phyloP scores from a whole-genome alignment of 2,113 vertebrate genomes.

The Gymnarchus niloticus region DNA sequence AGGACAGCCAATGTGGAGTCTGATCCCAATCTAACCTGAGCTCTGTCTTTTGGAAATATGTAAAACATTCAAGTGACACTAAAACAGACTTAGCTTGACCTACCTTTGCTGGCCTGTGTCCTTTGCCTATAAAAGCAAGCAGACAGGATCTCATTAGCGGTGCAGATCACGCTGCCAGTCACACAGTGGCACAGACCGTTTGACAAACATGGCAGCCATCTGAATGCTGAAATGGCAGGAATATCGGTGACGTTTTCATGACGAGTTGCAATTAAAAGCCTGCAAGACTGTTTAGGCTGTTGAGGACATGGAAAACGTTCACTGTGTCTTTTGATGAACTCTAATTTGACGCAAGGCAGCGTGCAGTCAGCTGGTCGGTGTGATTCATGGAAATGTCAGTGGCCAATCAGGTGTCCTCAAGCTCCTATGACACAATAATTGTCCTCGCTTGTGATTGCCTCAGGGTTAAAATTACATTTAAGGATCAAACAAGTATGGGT shows the following conservation, averaged over 20 bases:
- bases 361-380: neutral
- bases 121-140: conserved; percentile 50
- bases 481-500: too few species aligned
- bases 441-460: neutral
- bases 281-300: neutral
- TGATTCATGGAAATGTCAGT: neutral
- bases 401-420: neutral
- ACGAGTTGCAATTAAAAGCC: neutral
- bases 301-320: neutral
- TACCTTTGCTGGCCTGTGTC: conserved; percentile 51
- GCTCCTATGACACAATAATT: neutral
- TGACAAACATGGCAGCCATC: neutral
- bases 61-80: conserved; percentile 42
- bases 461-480: neutral
- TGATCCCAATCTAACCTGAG: too few species aligned
- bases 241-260: neutral
- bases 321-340: neutral
- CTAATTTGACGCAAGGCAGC: neutral
- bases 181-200: neutral
- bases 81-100: conserved; percentile 31
- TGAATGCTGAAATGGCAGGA: neutral
- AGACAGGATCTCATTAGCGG: conserved; percentile 19
- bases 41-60: neutral
- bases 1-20: conserved; percentile 35
- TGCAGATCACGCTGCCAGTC: neutral